Evolutionary conservation across 2,797 vertebrate genomes (phyloP).

Genomic region (Mormyrus proboscirostris): DNA sequence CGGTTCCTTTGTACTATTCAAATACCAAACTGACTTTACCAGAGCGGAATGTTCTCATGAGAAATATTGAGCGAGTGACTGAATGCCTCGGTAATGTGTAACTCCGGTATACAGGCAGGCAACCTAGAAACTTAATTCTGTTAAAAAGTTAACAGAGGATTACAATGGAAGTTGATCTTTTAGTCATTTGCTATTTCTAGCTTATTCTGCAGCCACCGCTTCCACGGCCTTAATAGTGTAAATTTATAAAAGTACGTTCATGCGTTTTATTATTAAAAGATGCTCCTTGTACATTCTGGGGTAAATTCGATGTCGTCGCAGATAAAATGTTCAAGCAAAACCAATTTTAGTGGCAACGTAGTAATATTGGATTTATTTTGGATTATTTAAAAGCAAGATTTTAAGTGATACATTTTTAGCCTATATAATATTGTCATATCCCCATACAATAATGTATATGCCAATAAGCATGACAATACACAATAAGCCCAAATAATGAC

Average conservation of each 20-base stretch:
- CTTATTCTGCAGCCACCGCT: not conserved
- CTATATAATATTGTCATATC: not conserved
- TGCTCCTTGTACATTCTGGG: not conserved
- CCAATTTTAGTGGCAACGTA: not conserved
- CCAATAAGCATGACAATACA: not conserved
- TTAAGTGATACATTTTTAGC: not conserved
- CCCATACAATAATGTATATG: not conserved
- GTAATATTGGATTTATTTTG: not conserved
- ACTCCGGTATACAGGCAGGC: not conserved
- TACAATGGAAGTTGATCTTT: not conserved
- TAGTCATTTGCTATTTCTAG: not conserved
- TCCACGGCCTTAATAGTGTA: not conserved
- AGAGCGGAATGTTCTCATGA: slow-evolving; percentile 50
- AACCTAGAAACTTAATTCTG: not conserved
- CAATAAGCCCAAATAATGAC: not conserved
- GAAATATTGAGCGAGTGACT: slow-evolving; percentile 20
- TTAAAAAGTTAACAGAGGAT: slow-evolving; percentile 5
- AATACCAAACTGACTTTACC: slow-evolving; percentile 57
- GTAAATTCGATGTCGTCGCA: not conserved
- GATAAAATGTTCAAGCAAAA: not conserved
- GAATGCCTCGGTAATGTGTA: not conserved
- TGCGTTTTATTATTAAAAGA: not conserved
- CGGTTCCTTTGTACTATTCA: slow-evolving; percentile 80
- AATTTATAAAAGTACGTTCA: not conserved
- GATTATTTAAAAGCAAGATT: not conserved